Percentiles rank a stretch among this genome's conserved stretches.
Evolutionary conservation across 2,888 invertebrate genomes (phyloP).

Genomic region (Cyclophora punctaria): DNA sequence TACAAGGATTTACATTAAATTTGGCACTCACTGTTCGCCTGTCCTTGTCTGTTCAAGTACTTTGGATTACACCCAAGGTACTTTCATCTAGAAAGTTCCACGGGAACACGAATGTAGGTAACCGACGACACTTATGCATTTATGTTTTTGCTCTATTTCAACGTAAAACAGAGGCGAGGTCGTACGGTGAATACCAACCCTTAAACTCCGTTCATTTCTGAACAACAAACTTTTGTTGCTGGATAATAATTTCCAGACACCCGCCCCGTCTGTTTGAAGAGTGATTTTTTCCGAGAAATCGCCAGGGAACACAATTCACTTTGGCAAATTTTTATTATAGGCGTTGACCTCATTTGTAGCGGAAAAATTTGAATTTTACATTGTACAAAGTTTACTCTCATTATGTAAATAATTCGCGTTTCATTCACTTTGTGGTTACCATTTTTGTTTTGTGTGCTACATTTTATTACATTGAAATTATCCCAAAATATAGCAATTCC

Average conservation of each 20-base stretch:
- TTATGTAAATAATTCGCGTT: slow-evolving; percentile 2
- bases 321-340: slow-evolving; percentile 12
- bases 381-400: slow-evolving; percentile 3
- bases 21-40: too few relatives aligned
- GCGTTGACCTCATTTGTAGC: slow-evolving; percentile 13
- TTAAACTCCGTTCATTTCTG: slow-evolving; percentile 2
- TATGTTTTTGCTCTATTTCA: background rate
- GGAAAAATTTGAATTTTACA: slow-evolving; percentile 9
- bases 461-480: too few relatives aligned
- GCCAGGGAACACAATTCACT: slow-evolving; percentile 11
- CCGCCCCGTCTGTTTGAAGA: slow-evolving; percentile 2
- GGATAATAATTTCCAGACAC: slow-evolving; percentile 6
- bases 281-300: slow-evolving; percentile 6
- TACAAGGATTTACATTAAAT: too few relatives aligned
- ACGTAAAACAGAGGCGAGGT: background rate
- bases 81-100: too few relatives aligned
- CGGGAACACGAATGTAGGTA: background rate
- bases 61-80: too few relatives aligned
- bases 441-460: background rate
- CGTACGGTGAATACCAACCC: background rate
- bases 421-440: background rate
- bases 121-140: too few relatives aligned
- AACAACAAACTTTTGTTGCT: slow-evolving; percentile 3
- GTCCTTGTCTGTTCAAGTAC: too few relatives aligned
- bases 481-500: too few relatives aligned